Evolutionary conservation across 2,888 invertebrate species (phyloP).

Genomic region (Lottia gigantea): DNA sequence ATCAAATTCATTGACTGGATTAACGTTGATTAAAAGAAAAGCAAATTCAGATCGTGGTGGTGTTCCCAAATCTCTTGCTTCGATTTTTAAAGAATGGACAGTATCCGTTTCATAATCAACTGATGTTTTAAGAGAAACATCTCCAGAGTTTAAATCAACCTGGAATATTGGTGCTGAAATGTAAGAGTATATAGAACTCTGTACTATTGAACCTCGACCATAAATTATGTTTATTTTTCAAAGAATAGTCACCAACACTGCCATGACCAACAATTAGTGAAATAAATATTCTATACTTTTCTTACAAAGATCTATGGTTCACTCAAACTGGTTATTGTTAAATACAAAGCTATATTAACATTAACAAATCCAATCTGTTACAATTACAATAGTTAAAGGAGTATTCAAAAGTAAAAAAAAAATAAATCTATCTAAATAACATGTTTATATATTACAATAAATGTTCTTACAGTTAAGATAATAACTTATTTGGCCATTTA

Average conservation of each 20-base stretch:
- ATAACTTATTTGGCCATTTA: slow-evolving; percentile 20
- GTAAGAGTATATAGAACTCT: background rate
- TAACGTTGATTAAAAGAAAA: slow-evolving; percentile 33
- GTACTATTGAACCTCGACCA: background rate
- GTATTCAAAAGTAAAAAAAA: background rate
- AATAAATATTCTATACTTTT: no score
- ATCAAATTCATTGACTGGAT: slow-evolving; percentile 39
- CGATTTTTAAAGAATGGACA: slow-evolving; percentile 33
- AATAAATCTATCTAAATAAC: no score
- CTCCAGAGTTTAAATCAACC: slow-evolving; percentile 21
- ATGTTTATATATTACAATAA: background rate
- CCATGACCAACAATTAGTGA: no score
- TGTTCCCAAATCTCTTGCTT: slow-evolving; percentile 40
- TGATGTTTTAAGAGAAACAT: slow-evolving; percentile 28
- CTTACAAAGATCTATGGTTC: no score
- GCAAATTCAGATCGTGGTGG: slow-evolving; percentile 35
- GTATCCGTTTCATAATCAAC: slow-evolving; percentile 36
- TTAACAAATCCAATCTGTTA: no score
- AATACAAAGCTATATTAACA: no score
- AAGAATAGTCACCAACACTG: no score
- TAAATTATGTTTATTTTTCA: background rate
- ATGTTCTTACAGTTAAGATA: slow-evolving; percentile 3
- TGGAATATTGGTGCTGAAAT: slow-evolving; percentile 13
- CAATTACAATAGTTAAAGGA: background rate
- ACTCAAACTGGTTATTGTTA: no score